phyloP scores from a whole-genome alignment of 2,797 vertebrate species.

The Sciaenops ocellatus region DNA sequence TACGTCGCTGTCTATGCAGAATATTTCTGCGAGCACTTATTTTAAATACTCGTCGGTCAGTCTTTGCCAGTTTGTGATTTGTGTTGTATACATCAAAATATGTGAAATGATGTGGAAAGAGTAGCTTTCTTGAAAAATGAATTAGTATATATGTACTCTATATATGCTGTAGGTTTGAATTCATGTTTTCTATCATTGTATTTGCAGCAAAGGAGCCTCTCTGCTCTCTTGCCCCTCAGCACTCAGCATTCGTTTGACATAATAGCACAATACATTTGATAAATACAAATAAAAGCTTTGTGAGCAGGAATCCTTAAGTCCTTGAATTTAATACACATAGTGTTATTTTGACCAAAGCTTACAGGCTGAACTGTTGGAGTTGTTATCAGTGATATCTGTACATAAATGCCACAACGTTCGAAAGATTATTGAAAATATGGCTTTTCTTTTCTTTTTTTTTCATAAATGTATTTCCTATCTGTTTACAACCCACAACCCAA shows the following conservation, averaged over 20 bases:
- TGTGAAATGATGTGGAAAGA: conserved; percentile 19
- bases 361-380: background rate
- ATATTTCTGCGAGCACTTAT: conserved; percentile 37
- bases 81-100: conserved; percentile 41
- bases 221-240: conserved; percentile 39
- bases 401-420: background rate
- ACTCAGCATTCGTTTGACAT: conserved; percentile 57
- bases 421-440: background rate
- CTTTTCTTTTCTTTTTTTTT: too few relatives aligned
- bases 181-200: conserved; percentile 47
- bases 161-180: background rate
- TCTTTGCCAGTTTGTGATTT: conserved; percentile 31
- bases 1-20: conserved; percentile 10
- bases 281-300: conserved; percentile 49
- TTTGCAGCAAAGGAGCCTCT: conserved; percentile 44
- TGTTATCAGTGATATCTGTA: conserved; percentile 11
- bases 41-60: conserved; percentile 43
- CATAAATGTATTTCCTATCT: conserved; percentile 7
- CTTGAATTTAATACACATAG: conserved; percentile 53
- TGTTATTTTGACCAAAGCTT: conserved; percentile 48
- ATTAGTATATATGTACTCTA: conserved; percentile 14
- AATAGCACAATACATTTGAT: conserved; percentile 49
- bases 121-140: conserved; percentile 31
- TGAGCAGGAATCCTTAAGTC: conserved; percentile 40
- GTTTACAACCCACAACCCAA: conserved; percentile 30